Evolutionary conservation across 2,888 invertebrate species (phyloP), one percentile per base, ranked within the genome.

Genomic region (Leptothorax acervorum): DNA sequence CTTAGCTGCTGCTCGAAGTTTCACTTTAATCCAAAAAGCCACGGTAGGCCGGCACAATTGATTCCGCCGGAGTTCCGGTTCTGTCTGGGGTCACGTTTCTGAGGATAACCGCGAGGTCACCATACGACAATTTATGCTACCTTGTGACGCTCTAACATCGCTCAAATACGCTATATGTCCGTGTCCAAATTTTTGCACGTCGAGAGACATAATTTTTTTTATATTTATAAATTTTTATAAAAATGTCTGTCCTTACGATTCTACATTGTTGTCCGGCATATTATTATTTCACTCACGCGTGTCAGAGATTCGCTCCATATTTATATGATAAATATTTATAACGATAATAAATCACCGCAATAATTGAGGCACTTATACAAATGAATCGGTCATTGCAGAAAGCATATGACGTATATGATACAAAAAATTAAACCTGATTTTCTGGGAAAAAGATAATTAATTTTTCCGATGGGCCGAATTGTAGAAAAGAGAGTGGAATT

Each of bases 11-110:
- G 91, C 92, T 93, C 92, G 92, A 94, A 95, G 94, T 94, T 94
- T 94, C 92, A 90, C 92, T 95, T 95, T 95, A 94, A 95, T 94
- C 95, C 94, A 92, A 92, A 95, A 95, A 95, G 95, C 95, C 94
- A 91, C 92, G 86, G 86, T 93, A 94, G 94, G 93, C 94, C 91
- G 91, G 84, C 85, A 92, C 93, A 95, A 95, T 94, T 95, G 95
- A 95, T 94, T 94, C 70, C 66, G 75, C 82, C 82, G 81, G 84
- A 81, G 73, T 87, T 68, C 62, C 82, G 79, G 48, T 81, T 63
- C 53, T 57, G 73, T 81, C 73, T 83, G 60, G 60, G 62, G 75
- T 68, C 65, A 31, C 68, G 35, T 45, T 82, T 68, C 62, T 60
- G 45, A 82, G 82, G 82, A 76, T 63, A 74, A 53, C 63, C 53